Conservation (phyloP, 2,113 vertebrate species). For the Desmodus rotundus region DNA sequence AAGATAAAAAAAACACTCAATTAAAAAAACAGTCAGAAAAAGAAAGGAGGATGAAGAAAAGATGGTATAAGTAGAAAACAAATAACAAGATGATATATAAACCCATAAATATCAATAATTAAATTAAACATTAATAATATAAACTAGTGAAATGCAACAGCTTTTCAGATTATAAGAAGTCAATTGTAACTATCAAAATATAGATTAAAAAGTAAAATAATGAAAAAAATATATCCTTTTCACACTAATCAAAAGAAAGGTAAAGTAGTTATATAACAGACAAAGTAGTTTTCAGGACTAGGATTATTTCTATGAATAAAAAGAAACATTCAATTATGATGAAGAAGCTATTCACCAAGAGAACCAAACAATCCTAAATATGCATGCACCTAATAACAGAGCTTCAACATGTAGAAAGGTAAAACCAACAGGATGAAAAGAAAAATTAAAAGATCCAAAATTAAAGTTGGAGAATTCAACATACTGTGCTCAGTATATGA, state of each 20-base stretch:
- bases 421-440: background rate
- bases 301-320: background rate
- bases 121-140: background rate
- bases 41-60: background rate
- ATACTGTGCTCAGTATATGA: background rate
- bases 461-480: background rate
- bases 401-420: background rate
- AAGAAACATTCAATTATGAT: background rate
- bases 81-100: background rate
- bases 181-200: background rate
- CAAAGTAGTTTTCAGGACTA: background rate
- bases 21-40: background rate
- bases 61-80: background rate
- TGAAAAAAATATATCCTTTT: background rate
- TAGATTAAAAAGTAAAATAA: background rate
- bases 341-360: background rate
- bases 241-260: background rate
- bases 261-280: background rate
- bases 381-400: background rate
- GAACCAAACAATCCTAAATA: background rate
- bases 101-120: background rate
- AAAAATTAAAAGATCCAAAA: background rate
- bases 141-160: background rate
- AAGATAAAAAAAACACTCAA: background rate
- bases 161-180: background rate